phyloP scores from a whole-genome alignment of 2,888 invertebrate genomes.

The Saturnia japonica region DNA sequence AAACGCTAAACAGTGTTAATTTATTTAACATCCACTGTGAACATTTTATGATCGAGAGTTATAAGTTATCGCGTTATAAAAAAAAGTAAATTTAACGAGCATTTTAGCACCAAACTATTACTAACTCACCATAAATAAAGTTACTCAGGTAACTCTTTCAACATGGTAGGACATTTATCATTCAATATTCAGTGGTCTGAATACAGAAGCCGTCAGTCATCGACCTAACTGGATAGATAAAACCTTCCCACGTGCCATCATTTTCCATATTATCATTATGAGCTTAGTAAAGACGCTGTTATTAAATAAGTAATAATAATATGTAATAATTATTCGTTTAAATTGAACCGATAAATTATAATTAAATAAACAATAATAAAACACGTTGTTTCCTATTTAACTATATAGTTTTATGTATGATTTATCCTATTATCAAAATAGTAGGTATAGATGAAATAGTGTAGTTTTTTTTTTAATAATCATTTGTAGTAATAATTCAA shows the following conservation, averaged over 20 bases:
- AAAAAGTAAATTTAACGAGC: background rate
- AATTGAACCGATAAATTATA: no score
- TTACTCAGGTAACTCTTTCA: slow-evolving; percentile 18
- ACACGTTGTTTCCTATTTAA: no score
- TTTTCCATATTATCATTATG: slow-evolving; percentile 17
- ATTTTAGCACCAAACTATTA: no score
- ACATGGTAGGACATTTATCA: slow-evolving; percentile 31
- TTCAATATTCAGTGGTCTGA: slow-evolving; percentile 42
- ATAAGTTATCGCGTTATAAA: no score
- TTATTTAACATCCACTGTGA: no score
- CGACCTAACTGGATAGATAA: slow-evolving; percentile 53
- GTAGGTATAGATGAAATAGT: background rate
- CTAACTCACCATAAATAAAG: slow-evolving; percentile 23
- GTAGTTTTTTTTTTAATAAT: background rate
- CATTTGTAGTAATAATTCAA: no score
- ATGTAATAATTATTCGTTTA: no score
- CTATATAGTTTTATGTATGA: background rate
- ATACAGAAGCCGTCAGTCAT: slow-evolving; percentile 39
- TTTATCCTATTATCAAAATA: background rate
- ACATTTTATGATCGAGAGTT: no score
- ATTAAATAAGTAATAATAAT: slow-evolving; percentile 3
- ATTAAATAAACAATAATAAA: no score
- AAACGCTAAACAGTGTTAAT: no score
- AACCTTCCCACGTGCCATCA: slow-evolving; percentile 47
- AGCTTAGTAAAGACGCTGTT: slow-evolving; percentile 5